Evolutionary conservation across 2,113 vertebrate genomes (phyloP).

Genomic region (Panthera leo): DNA sequence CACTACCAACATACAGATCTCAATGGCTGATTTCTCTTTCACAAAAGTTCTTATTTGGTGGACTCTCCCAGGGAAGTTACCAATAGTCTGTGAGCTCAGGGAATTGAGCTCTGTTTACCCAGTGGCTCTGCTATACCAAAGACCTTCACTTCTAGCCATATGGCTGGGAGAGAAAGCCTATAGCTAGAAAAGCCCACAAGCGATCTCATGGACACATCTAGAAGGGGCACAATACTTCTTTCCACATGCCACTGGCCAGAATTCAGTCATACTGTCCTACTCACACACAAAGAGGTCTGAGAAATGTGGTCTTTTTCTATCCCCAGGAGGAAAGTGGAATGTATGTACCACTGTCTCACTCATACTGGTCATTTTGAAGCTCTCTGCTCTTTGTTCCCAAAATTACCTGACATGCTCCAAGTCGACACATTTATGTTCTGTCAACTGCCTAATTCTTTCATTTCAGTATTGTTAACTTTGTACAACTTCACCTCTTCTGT

Average conservation of each 20-base stretch:
- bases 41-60: not conserved
- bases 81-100: not conserved
- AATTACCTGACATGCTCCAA: not conserved
- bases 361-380: not conserved
- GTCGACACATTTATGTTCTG: not conserved
- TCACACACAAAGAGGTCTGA: not conserved
- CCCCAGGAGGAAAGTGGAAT: not conserved
- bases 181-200: not conserved
- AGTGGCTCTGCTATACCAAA: not conserved
- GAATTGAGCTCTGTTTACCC: not conserved
- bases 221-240: not conserved
- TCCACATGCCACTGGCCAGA: not conserved
- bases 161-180: not conserved
- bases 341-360: accelerated
- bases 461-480: not conserved
- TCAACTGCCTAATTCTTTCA: not conserved
- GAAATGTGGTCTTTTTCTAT: not conserved
- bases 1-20: not conserved
- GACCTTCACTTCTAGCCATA: not conserved
- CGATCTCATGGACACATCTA: not conserved
- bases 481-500: not conserved
- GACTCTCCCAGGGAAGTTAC: not conserved
- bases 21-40: not conserved
- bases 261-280: not conserved
- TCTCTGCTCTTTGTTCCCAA: not conserved